A percentile compares a stretch with the other conserved stretches of the same genome.
Evolutionary conservation across 2,113 vertebrate genomes (phyloP).

Genomic region (Phycodurus eques): DNA sequence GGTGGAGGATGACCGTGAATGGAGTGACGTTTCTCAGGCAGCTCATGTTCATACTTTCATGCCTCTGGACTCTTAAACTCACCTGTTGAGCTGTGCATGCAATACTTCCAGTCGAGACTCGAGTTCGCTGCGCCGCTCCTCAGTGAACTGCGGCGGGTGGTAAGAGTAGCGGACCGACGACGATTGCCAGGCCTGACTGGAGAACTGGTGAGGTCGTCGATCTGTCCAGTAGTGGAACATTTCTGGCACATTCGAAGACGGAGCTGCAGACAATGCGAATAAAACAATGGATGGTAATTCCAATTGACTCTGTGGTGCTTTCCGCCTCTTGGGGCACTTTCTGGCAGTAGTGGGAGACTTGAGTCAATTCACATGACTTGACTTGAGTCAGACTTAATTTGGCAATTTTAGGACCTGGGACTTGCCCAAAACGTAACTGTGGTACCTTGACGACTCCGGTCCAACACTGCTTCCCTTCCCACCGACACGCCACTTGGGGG

Average conservation of each 20-base stretch:
- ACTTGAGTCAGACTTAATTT: background rate
- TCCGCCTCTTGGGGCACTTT: background rate
- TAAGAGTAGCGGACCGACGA: conserved; percentile 67
- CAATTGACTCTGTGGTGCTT: background rate
- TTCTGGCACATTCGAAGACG: conserved; percentile 73
- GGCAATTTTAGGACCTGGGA: too few relatives aligned
- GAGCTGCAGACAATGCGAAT: conserved; percentile 47
- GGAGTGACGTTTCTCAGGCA: background rate
- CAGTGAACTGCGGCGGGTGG: conserved; percentile 56
- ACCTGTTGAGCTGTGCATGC: conserved; percentile 93
- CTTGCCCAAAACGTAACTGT: background rate
- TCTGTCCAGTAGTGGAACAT: conserved; percentile 85
- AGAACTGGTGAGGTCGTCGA: conserved; percentile 42
- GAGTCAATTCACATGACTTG: background rate
- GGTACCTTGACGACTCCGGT: conserved; percentile 59
- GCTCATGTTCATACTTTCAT: background rate
- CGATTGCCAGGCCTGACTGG: conserved; percentile 68
- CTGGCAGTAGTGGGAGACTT: background rate
- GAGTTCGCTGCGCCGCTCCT: conserved; percentile 75
- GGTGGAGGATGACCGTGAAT: background rate
- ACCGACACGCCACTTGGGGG: conserved; percentile 41
- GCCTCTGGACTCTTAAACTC: conserved; percentile 5
- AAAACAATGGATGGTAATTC: background rate
- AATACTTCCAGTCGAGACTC: conserved; percentile 85
- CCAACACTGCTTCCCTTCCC: conserved; percentile 48